Evolutionary conservation across 1,140 invertebrate genomes (phyloP).

Genomic region (Palaemon carinicauda): DNA sequence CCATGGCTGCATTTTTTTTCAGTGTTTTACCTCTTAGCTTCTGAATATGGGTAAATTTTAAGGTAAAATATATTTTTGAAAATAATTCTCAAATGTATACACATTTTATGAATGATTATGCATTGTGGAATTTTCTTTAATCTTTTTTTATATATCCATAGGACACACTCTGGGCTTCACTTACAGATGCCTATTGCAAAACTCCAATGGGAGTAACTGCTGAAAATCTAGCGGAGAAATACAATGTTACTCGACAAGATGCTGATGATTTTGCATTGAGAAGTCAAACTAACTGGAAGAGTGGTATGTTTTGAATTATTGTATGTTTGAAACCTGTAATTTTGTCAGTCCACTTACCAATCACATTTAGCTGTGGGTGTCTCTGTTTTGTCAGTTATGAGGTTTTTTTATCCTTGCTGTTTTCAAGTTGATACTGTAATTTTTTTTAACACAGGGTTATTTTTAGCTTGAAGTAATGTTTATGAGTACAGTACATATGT

Average conservation of each 20-base stretch:
- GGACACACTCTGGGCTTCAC: constrained; percentile 90
- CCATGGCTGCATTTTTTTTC: too few species aligned
- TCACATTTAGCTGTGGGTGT: too few species aligned
- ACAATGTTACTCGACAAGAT: constrained; percentile 84
- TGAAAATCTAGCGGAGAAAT: constrained; percentile 94
- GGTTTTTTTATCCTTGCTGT: too few species aligned
- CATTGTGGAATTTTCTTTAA: too few species aligned
- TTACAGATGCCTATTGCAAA: constrained; percentile 89
- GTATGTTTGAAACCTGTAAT: neutral
- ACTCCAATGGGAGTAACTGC: constrained; percentile 97
- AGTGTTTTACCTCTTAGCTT: too few species aligned
- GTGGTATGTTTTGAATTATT: constrained; percentile 67
- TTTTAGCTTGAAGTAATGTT: too few species aligned
- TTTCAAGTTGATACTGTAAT: neutral
- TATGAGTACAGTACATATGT: too few species aligned
- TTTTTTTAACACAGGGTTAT: too few species aligned
- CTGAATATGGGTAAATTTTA: neutral
- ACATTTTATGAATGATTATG: neutral
- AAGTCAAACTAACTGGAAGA: constrained; percentile 85
- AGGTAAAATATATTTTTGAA: neutral
- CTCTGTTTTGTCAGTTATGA: too few species aligned
- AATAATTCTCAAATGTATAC: neutral
- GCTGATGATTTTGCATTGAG: constrained; percentile 87
- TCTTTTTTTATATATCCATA: constrained; percentile 70
- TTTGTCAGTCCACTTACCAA: neutral